These are phyloP conservation scores for Pelobates fuscus DNA, from an alignment of 2,113 vertebrate genomes.

Conservation along the genomic window DNA sequence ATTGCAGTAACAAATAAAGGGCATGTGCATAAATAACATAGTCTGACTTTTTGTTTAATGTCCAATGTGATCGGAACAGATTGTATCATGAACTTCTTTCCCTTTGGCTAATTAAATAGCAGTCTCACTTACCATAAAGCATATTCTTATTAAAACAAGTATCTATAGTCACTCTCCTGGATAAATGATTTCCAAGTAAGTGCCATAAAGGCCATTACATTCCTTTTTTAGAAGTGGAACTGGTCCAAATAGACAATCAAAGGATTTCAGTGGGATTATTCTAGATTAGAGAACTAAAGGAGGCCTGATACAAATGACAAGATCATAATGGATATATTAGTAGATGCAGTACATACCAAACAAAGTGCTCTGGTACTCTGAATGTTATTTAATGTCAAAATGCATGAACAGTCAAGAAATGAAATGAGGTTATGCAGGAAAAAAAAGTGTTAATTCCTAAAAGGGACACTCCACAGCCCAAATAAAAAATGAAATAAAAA, in stretches of 20 bases:
- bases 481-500: too few relatives aligned
- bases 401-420: neutral
- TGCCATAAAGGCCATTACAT: conserved; percentile 94
- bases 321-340: conserved; percentile 87
- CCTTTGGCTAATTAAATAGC: conserved; percentile 93
- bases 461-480: too few relatives aligned
- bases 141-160: conserved; percentile 94
- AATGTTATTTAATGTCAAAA: neutral
- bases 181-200: conserved; percentile 91
- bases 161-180: conserved; percentile 84
- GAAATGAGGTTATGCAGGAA: neutral
- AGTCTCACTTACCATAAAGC: conserved; percentile 85
- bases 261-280: conserved; percentile 96
- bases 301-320: conserved; percentile 85
- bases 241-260: conserved; percentile 97
- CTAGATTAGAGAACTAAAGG: conserved; percentile 89
- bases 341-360: conserved; percentile 72
- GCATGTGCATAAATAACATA: conserved; percentile 71
- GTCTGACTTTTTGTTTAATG: conserved; percentile 78
- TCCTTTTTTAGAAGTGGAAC: conserved; percentile 89
- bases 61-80: conserved; percentile 81
- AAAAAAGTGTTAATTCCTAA: too few relatives aligned
- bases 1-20: conserved; percentile 73
- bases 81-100: conserved; percentile 78
- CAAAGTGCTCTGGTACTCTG: conserved; percentile 59